Evolutionary conservation across 2,888 invertebrate genomes (phyloP).

Genomic region (Monopis laevigella): DNA sequence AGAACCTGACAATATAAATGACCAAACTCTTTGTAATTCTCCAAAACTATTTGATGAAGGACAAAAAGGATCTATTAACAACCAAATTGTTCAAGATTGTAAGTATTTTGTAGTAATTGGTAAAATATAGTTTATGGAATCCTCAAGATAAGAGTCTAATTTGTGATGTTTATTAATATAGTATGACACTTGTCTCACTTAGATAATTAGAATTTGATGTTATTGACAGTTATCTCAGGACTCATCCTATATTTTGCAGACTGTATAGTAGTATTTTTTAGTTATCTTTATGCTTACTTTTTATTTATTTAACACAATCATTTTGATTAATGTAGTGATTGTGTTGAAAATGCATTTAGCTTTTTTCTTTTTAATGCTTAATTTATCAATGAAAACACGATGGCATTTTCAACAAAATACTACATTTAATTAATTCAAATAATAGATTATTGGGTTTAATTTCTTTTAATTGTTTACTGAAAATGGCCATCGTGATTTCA

Average conservation of each 20-base stretch:
- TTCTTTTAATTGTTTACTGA: slow-evolving; percentile 30
- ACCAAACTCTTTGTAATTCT: slow-evolving; percentile 49
- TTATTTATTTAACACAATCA: slow-evolving; percentile 16
- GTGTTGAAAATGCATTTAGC: slow-evolving; percentile 67
- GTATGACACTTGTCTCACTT: no score
- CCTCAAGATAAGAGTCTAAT: no score
- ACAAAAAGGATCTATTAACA: slow-evolving; percentile 44
- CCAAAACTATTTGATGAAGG: slow-evolving; percentile 47
- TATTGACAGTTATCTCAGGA: no score
- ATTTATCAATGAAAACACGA: slow-evolving; percentile 56
- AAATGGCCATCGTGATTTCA: slow-evolving; percentile 68
- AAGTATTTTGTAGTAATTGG: slow-evolving; percentile 29
- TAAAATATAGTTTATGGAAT: no score
- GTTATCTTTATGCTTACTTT: slow-evolving; percentile 32
- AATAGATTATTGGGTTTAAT: not conserved
- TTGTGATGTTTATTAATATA: slow-evolving; percentile 9
- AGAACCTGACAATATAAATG: slow-evolving; percentile 52
- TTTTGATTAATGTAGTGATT: slow-evolving; percentile 33
- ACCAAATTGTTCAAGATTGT: slow-evolving; percentile 58
- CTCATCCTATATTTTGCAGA: slow-evolving; percentile 17
- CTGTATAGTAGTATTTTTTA: slow-evolving; percentile 17
- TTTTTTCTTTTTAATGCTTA: slow-evolving; percentile 24
- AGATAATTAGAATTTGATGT: no score
- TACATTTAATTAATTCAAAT: slow-evolving; percentile 6
- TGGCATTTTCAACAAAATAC: slow-evolving; percentile 60